Conservation (phyloP, 30 jellyfish, hydroid and myxozoan species). For the Nemopilema nomurai region DNA sequence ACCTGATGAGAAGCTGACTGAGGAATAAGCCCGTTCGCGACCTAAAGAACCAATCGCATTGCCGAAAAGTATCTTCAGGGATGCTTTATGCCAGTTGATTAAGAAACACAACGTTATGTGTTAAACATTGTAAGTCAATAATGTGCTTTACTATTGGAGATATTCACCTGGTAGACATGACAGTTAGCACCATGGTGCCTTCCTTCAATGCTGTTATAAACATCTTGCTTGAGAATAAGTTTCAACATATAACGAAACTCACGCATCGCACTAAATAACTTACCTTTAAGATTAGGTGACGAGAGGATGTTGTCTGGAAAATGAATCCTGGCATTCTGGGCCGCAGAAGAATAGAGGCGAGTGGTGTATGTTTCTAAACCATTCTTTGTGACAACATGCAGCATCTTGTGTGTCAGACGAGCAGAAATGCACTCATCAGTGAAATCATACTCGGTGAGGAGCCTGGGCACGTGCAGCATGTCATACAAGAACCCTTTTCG, state of each 20-base stretch:
- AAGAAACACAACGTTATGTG: too few relatives aligned
- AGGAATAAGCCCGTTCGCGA: constrained; percentile 45
- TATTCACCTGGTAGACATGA: too few relatives aligned
- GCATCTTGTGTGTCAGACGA: constrained; percentile 55
- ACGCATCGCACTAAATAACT: background rate
- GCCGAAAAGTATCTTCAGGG: too few relatives aligned
- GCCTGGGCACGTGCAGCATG: constrained; percentile 49
- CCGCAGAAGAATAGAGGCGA: constrained; percentile 86
- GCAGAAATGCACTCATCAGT: constrained; percentile 84
- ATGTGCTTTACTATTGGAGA: too few relatives aligned
- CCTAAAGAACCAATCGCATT: too few relatives aligned
- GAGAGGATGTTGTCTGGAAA: background rate
- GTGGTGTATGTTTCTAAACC: constrained; percentile 93
- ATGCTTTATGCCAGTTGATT: too few relatives aligned
- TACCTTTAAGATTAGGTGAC: background rate
- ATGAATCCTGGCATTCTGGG: constrained; percentile 6
- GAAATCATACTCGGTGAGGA: constrained; percentile 68
- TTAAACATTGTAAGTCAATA: too few relatives aligned
- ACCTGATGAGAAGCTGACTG: constrained; percentile 51
- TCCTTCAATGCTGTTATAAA: too few relatives aligned
- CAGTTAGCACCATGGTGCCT: too few relatives aligned
- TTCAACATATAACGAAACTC: too few relatives aligned
- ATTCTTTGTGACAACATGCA: constrained; percentile 69
- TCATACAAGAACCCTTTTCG: constrained; percentile 87
- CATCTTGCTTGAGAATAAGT: background rate